Base-by-base conservation (phyloP, 2,888 invertebrate genomes). In the Phyllotreta cruciferae region DNA sequence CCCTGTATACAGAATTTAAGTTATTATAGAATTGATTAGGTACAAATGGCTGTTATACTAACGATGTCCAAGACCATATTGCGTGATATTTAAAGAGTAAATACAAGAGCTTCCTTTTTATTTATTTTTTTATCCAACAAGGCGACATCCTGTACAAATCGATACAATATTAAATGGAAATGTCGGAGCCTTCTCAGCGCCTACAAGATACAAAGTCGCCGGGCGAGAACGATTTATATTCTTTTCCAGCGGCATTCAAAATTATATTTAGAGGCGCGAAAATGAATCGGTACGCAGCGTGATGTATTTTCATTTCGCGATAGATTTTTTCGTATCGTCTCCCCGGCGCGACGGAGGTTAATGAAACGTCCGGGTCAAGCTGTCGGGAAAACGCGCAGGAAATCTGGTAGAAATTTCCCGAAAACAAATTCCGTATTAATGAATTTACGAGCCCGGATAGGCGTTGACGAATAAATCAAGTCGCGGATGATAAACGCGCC, bases 311-410 rank as follows among this genome's bases (percentile, higher is more conserved):
- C 52, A 52, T 36, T 52, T 52, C 37, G 37, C 13, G 24, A n/a
- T n/a, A 3, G 24, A 24, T 24, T 24, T 6, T 37, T 52, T 52
- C 34, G 13, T 52, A 52, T 52, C 52, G 36, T 11, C 13, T 34
- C 13, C 36, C 9, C 4, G 35, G n/a, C 9, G 9, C n/a, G 38
- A 50, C 13, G 37, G 14, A 39, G 41, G 36, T 24, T 10, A 49
- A 49, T 57, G 41, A 57, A 57, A 57, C 45, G 44, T 24, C 50
- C 35, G 57, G 14, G 41, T 49, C 50, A 57, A 13, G 7, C 37
- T 52, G 37, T 37, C 52, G 35, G 39, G 50, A 41, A 39, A 50
- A 10, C 41, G 37, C 3, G 49, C 10, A 49, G n/a, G 11, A 49
- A 49, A 49, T 34, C 52, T 13, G 13, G 8, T 1, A 4, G 37